Percentiles rank a stretch among this genome's conserved stretches.
Conservation (phyloP, 2,888 invertebrate genomes). For the Scelioninae gen. 2 region DNA sequence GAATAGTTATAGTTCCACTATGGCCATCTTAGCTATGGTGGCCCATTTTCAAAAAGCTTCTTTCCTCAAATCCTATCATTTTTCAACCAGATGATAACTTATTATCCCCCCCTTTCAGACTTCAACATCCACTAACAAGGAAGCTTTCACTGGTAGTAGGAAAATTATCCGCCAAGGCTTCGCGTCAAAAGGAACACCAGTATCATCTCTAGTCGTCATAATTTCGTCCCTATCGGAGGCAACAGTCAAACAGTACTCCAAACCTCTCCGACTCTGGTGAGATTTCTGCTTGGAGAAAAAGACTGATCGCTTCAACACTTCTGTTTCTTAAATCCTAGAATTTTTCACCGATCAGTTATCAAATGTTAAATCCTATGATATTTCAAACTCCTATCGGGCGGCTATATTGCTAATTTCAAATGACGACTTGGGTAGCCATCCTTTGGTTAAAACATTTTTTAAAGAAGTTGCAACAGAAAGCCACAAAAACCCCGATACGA, state of each 20-base stretch:
- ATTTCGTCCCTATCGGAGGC: background rate
- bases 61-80: background rate
- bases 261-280: conserved; percentile 5
- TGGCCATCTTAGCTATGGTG: conserved; percentile 11
- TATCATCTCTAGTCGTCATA: background rate
- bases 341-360: background rate
- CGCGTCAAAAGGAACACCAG: background rate
- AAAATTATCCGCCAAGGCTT: conserved; percentile 1
- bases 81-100: background rate
- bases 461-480: conserved; percentile 38
- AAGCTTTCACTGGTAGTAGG: conserved; percentile 10
- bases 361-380: conserved; percentile 5
- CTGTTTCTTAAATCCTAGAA: background rate
- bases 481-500: conserved; percentile 61
- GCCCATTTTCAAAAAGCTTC: background rate
- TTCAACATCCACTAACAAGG: background rate
- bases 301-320: too few relatives aligned
- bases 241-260: background rate
- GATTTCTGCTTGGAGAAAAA: background rate
- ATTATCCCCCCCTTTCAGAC: conserved; percentile 1
- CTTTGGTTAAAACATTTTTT: conserved; percentile 51
- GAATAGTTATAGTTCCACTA: background rate
- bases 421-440: conserved; percentile 26
- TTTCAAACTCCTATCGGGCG: conserved; percentile 1
- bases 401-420: conserved; percentile 26